phyloP scores from a whole-genome alignment of 2,113 vertebrate species.

The Solea solea region DNA sequence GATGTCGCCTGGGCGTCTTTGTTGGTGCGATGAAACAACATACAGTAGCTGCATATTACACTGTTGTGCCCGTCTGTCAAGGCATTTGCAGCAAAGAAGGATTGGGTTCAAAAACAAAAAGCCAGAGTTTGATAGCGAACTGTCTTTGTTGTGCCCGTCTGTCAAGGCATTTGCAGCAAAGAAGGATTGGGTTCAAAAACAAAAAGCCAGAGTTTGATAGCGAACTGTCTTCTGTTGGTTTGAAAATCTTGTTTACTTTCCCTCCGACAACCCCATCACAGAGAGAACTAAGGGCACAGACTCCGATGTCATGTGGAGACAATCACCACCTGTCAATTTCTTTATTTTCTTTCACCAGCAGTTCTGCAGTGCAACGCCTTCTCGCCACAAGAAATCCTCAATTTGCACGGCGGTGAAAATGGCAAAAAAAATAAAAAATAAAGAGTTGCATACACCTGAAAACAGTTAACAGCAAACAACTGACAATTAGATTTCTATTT shows the following conservation, averaged over 20 bases:
- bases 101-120: constrained; percentile 35
- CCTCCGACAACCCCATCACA: too few species aligned
- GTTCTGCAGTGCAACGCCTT: too few species aligned
- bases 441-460: too few species aligned
- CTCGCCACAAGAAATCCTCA: too few species aligned
- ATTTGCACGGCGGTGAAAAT: too few species aligned
- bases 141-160: constrained; percentile 21
- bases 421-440: too few species aligned
- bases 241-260: constrained; percentile 20
- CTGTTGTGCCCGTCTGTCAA: constrained; percentile 40
- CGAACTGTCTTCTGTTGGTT: constrained; percentile 31
- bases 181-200: constrained; percentile 27
- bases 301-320: too few species aligned
- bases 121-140: constrained; percentile 38
- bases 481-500: too few species aligned
- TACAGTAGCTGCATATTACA: constrained; percentile 46
- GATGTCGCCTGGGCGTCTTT: constrained; percentile 52
- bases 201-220: constrained; percentile 36
- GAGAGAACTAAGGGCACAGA: too few species aligned
- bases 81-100: neutral
- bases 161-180: constrained; percentile 30
- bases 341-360: too few species aligned
- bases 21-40: constrained; percentile 49
- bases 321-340: too few species aligned
- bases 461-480: too few species aligned